A percentile compares a stretch with the other conserved stretches of the same genome.
phyloP scores from a whole-genome alignment of 2,888 invertebrate genomes.

The Rotaria sp. region DNA sequence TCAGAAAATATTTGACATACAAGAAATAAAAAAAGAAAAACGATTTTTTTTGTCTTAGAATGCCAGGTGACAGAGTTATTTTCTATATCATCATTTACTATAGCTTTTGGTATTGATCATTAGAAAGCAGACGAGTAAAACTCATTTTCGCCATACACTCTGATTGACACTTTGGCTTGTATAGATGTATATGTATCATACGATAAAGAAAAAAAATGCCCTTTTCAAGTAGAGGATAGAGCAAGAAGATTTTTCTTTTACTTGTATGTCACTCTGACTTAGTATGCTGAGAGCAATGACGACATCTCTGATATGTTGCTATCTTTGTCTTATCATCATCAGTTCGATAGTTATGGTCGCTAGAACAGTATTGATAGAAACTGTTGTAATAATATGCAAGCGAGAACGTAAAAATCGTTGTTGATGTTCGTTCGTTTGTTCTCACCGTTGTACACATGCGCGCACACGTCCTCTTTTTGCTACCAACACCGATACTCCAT shows the following conservation, averaged over 20 bases:
- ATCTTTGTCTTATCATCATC: not conserved
- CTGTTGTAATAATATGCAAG: not conserved
- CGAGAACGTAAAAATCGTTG: constrained; percentile 13
- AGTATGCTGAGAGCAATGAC: not conserved
- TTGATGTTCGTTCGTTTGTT: constrained; percentile 2
- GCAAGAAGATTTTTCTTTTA: not conserved
- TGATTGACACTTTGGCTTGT: not conserved
- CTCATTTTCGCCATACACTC: not conserved
- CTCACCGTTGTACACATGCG: not conserved
- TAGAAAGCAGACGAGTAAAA: not conserved
- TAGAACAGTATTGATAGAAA: not conserved
- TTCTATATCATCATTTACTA: not conserved
- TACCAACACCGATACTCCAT: not conserved
- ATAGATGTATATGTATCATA: not conserved
- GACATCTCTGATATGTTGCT: not conserved
- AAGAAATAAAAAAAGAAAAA: not conserved
- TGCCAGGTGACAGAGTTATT: not conserved
- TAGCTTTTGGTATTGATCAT: not conserved
- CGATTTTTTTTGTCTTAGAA: not conserved
- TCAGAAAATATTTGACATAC: not conserved
- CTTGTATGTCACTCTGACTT: not conserved
- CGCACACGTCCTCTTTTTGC: not conserved
- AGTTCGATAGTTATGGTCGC: not conserved
- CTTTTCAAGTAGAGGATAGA: not conserved
- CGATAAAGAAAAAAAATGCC: not conserved